Base-by-base conservation (phyloP, 2,888 invertebrate genomes). In the Dicyrtoma fusca region DNA sequence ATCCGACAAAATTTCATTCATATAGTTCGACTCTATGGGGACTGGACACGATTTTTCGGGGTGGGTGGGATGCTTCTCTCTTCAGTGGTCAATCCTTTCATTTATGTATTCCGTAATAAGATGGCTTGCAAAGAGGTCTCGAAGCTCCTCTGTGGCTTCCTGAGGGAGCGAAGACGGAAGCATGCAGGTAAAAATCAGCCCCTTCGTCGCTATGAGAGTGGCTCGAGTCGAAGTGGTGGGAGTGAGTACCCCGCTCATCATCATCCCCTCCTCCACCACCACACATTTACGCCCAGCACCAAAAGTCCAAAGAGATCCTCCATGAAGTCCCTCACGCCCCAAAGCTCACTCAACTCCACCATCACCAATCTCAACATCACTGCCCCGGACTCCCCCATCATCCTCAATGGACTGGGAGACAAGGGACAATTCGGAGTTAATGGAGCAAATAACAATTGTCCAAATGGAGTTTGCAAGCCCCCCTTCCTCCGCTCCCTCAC, bases 71-170 rank as follows among this genome's bases (percentile, higher is more conserved):
- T 85, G 26, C 82, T 85, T 71, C 82, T 84, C 26, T 84, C 84
- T 76, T 84, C 84, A 70, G 84, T 85, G 14, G 82, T 86, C 71
- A 86, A 86, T 75, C 86, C 86, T 1, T 83, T 86, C 74, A 84
- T 86, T 47, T 87, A 87, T 81, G 86, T 86, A 45, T 86, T 86
- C 80, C 83, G 86, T 10, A 84, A 85, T 76, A 83, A 84, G 72
- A 82, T 82, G 23, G 84, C 83, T 1, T 82, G 83, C 59, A 82
- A 82, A 59, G 83, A 84, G 74, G 83, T 83, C 25, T 64, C 81
- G 45, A 82, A 81, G 64, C 74, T 80, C 10, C 66, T 79, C 19
- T 80, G 79, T 72, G 74, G 77, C 13, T 75, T 77, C 45, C 69
- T 75, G 62, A 68, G 74, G 2, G 73, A 75, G 49, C 68, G 73